phyloP scores from a whole-genome alignment of 2,888 invertebrate species.

The Orgyia antiqua region DNA sequence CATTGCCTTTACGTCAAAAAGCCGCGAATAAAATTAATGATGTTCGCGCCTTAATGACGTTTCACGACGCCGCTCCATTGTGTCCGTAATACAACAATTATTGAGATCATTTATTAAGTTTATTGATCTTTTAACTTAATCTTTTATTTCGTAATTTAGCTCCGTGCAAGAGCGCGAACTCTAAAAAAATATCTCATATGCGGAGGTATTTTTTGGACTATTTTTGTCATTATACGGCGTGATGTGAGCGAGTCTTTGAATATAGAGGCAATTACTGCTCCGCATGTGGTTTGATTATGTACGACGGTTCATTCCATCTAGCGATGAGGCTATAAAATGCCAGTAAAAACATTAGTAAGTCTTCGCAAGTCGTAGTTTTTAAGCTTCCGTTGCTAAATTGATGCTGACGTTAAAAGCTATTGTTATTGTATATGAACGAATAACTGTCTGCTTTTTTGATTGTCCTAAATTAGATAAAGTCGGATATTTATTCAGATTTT shows the following conservation, averaged over 20 bases:
- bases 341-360: slow-evolving; percentile 68
- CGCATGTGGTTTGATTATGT: slow-evolving; percentile 77
- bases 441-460: slow-evolving; percentile 28
- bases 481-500: slow-evolving; percentile 30
- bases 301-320: slow-evolving; percentile 66
- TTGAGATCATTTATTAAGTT: slow-evolving; percentile 79
- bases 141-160: slow-evolving; percentile 79
- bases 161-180: slow-evolving; percentile 72
- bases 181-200: slow-evolving; percentile 76
- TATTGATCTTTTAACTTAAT: slow-evolving; percentile 79
- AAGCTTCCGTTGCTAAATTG: slow-evolving; percentile 75
- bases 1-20: slow-evolving; percentile 74
- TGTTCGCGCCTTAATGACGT: slow-evolving; percentile 77
- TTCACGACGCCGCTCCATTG: slow-evolving; percentile 77
- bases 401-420: slow-evolving; percentile 58
- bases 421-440: slow-evolving; percentile 38
- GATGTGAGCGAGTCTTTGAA: slow-evolving; percentile 76
- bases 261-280: slow-evolving; percentile 76
- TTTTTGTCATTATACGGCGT: slow-evolving; percentile 78
- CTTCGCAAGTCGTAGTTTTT: slow-evolving; percentile 58
- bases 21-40: slow-evolving; percentile 79
- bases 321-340: slow-evolving; percentile 59
- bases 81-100: slow-evolving; percentile 78
- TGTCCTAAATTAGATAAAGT: slow-evolving; percentile 32
- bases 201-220: slow-evolving; percentile 74